Percentiles rank a stretch among this genome's conserved stretches.
Conservation (phyloP, 2,888 invertebrate species). For the Meta bourneti region DNA sequence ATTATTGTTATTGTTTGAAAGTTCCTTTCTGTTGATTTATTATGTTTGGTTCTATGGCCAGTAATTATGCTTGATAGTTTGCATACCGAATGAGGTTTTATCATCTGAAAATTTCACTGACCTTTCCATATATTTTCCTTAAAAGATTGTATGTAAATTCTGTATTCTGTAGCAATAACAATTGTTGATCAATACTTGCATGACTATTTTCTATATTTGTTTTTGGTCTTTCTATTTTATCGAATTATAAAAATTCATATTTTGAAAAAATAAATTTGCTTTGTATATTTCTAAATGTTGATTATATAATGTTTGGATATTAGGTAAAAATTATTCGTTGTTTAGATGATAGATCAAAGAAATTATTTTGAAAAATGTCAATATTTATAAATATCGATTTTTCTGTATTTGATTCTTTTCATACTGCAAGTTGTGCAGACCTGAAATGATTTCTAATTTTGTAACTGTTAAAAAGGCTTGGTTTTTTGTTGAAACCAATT, state of each 20-base stretch:
- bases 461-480: not conserved
- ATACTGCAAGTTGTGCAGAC: not conserved
- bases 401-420: not conserved
- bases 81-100: not conserved
- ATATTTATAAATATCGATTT: not conserved
- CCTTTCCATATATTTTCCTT: not conserved
- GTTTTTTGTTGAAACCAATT: not conserved
- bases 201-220: too few relatives aligned
- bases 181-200: not conserved
- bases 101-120: not conserved
- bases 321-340: not conserved
- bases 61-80: constrained; percentile 31
- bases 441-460: not conserved
- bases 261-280: too few relatives aligned
- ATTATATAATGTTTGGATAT: not conserved
- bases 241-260: too few relatives aligned
- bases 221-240: too few relatives aligned
- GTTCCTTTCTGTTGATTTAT: constrained; percentile 49
- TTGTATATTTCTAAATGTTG: too few relatives aligned
- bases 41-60: constrained; percentile 57
- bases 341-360: not conserved
- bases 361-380: too few relatives aligned
- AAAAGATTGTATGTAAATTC: not conserved
- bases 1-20: constrained; percentile 45
- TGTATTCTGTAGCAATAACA: not conserved